Conservation (phyloP, 2,113 vertebrate species). For the Cyphomyrus plagiostoma region DNA sequence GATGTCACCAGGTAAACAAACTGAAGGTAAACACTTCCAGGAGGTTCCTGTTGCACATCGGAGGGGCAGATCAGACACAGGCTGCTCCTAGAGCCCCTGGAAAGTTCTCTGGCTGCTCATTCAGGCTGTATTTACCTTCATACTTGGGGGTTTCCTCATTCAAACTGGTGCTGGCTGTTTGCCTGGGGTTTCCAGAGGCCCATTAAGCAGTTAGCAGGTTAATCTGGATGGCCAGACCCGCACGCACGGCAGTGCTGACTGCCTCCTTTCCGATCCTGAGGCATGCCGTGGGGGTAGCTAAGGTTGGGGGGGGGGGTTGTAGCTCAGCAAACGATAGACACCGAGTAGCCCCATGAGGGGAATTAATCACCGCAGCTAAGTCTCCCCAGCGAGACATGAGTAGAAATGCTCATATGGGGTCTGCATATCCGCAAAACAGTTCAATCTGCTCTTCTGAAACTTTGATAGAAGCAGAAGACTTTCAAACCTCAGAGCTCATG, state of each 20-base stretch:
- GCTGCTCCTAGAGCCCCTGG: not conserved
- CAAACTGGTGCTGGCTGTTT: not conserved
- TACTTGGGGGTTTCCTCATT: not conserved
- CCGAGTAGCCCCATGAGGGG: not conserved
- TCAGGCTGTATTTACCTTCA: conserved; percentile 4
- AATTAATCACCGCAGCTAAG: not conserved
- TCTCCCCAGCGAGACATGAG: not conserved
- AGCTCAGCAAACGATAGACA: not conserved
- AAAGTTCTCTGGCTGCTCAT: not conserved
- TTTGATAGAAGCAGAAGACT: conserved; percentile 21
- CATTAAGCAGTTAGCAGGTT: conserved; percentile 25
- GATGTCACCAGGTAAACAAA: not conserved
- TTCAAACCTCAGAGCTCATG: conserved; percentile 23
- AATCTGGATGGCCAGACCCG: not conserved
- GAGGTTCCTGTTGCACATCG: not conserved
- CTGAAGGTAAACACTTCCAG: not conserved
- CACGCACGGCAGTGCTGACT: not conserved
- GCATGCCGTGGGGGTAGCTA: not conserved
- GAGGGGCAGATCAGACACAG: not conserved
- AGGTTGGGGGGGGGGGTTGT: not conserved
- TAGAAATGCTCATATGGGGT: not conserved
- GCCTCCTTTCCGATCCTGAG: not conserved
- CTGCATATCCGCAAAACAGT: not conserved
- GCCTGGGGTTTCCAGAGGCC: not conserved
- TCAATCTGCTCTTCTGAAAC: conserved; percentile 11